phyloP scores from a whole-genome alignment of 2,797 vertebrate species.

The Champsocephalus gunnari region DNA sequence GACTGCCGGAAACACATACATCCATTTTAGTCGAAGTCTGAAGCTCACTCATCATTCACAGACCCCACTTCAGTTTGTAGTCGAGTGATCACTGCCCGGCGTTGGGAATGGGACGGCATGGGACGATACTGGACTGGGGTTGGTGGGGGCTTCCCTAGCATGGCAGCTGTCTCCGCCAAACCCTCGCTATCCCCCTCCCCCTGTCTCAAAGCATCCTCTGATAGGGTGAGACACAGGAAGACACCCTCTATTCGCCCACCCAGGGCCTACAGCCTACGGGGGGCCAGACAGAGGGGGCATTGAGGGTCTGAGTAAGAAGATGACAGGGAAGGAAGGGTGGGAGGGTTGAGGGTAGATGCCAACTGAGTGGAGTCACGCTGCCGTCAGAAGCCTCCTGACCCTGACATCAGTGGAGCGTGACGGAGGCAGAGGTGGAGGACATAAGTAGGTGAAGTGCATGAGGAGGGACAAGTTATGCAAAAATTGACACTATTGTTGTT shows the following conservation, averaged over 20 bases:
- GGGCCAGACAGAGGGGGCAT: slow-evolving; percentile 81
- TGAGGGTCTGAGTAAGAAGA: slow-evolving; percentile 76
- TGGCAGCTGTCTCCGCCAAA: slow-evolving; percentile 74
- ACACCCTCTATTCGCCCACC: slow-evolving; percentile 59
- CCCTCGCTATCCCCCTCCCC: slow-evolving; percentile 38
- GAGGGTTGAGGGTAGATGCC: slow-evolving; percentile 71
- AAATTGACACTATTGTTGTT: not conserved
- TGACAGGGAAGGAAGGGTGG: slow-evolving; percentile 47
- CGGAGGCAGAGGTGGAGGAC: slow-evolving; percentile 34
- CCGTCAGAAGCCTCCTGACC: slow-evolving; percentile 65
- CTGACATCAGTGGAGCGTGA: slow-evolving; percentile 49
- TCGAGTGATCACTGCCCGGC: slow-evolving; percentile 49
- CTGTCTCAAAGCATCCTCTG: slow-evolving; percentile 50
- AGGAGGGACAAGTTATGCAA: not conserved
- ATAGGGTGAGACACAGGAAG: slow-evolving; percentile 75
- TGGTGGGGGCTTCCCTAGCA: slow-evolving; percentile 74
- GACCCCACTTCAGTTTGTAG: slow-evolving; percentile 44
- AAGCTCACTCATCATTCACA: slow-evolving; percentile 36
- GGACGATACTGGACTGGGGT: slow-evolving; percentile 70
- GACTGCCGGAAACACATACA: slow-evolving; percentile 19
- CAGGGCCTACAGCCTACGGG: slow-evolving; percentile 54
- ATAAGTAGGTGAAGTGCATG: slow-evolving; percentile 16
- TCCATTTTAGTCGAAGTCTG: slow-evolving; percentile 32
- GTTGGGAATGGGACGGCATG: slow-evolving; percentile 77
- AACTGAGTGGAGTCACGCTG: slow-evolving; percentile 79